phyloP scores from a whole-genome alignment of 2,888 invertebrate genomes.

The Rambutsinella grinnellia region DNA sequence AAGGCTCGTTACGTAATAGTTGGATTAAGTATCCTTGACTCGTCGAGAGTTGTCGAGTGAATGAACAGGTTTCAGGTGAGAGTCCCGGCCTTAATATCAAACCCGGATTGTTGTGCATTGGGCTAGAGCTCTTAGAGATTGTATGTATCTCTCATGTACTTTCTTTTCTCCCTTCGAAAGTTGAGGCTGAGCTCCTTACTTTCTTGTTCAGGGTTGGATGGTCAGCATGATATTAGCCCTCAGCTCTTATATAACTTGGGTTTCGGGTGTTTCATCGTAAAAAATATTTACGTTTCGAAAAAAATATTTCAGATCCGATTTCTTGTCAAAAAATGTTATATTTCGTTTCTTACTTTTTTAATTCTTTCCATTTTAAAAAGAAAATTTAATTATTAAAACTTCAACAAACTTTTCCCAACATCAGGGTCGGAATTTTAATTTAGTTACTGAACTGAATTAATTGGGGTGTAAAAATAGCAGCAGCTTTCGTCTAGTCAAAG shows the following conservation, averaged over 20 bases:
- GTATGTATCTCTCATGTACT: not conserved
- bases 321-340: no score
- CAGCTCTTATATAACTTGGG: no score
- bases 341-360: no score
- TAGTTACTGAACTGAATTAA: not conserved
- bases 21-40: constrained; percentile 54
- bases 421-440: no score
- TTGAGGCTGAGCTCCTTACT: constrained; percentile 19
- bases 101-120: constrained; percentile 51
- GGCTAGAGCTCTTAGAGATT: not conserved
- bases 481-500: not conserved
- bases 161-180: constrained; percentile 2
- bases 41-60: constrained; percentile 59
- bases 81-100: constrained; percentile 59
- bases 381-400: no score
- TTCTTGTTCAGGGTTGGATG: constrained; percentile 15
- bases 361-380: no score
- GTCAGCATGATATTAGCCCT: no score
- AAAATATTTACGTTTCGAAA: no score
- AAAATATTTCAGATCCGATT: no score
- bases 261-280: no score
- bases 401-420: no score
- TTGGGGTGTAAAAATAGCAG: not conserved
- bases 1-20: not conserved
- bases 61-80: constrained; percentile 60